Percentiles rank a stretch among this genome's conserved stretches.
Evolutionary conservation across 2,797 vertebrate genomes (phyloP).

Genomic region (Eurystomus glaucurus): DNA sequence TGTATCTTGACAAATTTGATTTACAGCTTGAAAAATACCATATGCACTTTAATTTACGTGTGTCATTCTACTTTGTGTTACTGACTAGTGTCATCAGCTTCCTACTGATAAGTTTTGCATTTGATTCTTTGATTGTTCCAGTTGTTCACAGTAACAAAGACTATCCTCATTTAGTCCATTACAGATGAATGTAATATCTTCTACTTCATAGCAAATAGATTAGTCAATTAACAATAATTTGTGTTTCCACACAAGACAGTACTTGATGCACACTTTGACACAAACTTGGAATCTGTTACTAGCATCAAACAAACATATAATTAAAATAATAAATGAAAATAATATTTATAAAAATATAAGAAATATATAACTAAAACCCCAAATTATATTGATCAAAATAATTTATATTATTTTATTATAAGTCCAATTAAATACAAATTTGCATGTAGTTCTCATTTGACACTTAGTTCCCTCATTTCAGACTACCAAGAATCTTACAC

Average conservation of each 20-base stretch:
- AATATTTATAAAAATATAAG: rapidly evolving
- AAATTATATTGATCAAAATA: not conserved
- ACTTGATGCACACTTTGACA: not conserved
- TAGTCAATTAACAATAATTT: not conserved
- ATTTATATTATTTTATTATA: not conserved
- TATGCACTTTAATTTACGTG: constrained; percentile 26
- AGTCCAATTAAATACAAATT: not conserved
- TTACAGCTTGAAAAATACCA: constrained; percentile 4
- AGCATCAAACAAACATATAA: not conserved
- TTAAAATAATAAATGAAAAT: not conserved
- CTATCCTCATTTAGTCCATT: not conserved
- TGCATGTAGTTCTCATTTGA: not conserved
- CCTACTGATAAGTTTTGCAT: constrained; percentile 7
- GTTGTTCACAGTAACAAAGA: not conserved
- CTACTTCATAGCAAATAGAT: not conserved
- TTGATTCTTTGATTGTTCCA: not conserved
- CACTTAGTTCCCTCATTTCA: not conserved
- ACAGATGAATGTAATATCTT: not conserved
- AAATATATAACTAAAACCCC: not conserved
- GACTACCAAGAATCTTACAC: not conserved
- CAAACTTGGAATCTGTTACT: not conserved
- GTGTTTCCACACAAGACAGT: not conserved
- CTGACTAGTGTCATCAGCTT: constrained; percentile 4
- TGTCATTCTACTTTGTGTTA: constrained; percentile 29
- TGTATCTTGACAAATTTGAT: not conserved